A percentile compares a stretch with the other conserved stretches of the same genome.
Evolutionary conservation across 30 jellyfish, hydroid and myxozoan species (phyloP).

Genomic region (Haliclystus octoradiatus): DNA sequence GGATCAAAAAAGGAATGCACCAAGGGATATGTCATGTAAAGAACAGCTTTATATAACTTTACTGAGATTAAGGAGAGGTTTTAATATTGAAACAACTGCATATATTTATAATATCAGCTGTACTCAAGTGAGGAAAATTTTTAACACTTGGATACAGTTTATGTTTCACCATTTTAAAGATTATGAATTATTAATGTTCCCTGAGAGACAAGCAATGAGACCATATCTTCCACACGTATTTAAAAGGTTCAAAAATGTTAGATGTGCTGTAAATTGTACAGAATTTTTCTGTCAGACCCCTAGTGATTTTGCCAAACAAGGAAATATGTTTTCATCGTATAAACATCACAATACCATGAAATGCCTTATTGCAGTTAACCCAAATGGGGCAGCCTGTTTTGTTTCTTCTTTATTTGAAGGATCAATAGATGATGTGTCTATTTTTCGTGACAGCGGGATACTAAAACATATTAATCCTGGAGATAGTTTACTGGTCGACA

Average conservation of each 20-base stretch:
- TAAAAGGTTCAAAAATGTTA: constrained; percentile 22
- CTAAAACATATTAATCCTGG: constrained; percentile 40
- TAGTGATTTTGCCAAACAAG: constrained; percentile 41
- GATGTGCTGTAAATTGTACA: constrained; percentile 49
- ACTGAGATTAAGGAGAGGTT: constrained; percentile 46
- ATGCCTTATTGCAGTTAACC: constrained; percentile 61
- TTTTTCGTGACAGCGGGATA: constrained; percentile 37
- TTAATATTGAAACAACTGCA: constrained; percentile 43
- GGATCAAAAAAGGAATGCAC: too few relatives aligned
- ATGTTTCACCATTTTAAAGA: constrained; percentile 45
- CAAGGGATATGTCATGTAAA: constrained; percentile 3
- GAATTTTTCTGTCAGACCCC: constrained; percentile 44
- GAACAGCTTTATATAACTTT: constrained; percentile 45
- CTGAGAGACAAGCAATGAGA: constrained; percentile 23
- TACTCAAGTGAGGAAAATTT: constrained; percentile 31
- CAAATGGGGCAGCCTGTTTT: constrained; percentile 64
- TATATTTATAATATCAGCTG: constrained; percentile 46
- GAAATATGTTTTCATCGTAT: constrained; percentile 44
- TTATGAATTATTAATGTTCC: constrained; percentile 33
- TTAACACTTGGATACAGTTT: constrained; percentile 57
- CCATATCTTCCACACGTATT: constrained; percentile 34
- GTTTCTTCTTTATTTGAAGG: constrained; percentile 53
- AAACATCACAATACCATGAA: constrained; percentile 44
- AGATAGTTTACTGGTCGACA: constrained; percentile 58
- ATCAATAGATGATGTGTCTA: constrained; percentile 41